Evolutionary conservation across 2,888 invertebrate species (phyloP).

Genomic region (Fragum sueziense): DNA sequence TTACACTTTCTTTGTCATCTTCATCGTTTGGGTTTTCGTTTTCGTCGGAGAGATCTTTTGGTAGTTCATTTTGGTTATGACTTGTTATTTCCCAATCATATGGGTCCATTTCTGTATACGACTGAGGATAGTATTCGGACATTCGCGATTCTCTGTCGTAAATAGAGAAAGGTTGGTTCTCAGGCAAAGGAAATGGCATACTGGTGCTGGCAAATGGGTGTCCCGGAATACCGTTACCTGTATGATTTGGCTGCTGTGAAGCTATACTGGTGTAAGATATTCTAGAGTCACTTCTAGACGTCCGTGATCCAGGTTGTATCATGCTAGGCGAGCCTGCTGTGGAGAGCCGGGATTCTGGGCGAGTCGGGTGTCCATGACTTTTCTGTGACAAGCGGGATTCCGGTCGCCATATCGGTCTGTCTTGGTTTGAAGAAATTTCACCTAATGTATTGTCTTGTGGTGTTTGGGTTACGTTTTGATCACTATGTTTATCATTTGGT

Average conservation of each 20-base stretch:
- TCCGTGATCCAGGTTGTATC: neutral
- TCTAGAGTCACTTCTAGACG: neutral
- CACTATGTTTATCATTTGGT: no score
- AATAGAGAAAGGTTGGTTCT: neutral
- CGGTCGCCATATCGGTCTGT: no score
- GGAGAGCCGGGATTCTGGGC: neutral
- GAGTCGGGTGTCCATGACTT: neutral
- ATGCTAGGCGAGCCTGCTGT: neutral
- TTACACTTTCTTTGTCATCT: neutral
- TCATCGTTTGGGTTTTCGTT: conserved; percentile 1
- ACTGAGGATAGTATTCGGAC: neutral
- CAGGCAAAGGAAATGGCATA: neutral
- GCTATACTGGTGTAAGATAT: neutral
- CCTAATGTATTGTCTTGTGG: no score
- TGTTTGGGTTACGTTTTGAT: no score
- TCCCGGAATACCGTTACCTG: no score
- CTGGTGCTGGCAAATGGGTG: neutral
- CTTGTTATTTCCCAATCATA: neutral
- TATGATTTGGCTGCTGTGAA: neutral
- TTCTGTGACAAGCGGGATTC: no score
- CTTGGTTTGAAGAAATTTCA: no score
- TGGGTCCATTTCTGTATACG: neutral
- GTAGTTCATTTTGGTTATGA: neutral
- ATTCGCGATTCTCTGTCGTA: neutral
- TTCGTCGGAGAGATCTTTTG: neutral